Evolutionary conservation across 2,888 invertebrate species (phyloP).

Genomic region (Eurytoma californica): DNA sequence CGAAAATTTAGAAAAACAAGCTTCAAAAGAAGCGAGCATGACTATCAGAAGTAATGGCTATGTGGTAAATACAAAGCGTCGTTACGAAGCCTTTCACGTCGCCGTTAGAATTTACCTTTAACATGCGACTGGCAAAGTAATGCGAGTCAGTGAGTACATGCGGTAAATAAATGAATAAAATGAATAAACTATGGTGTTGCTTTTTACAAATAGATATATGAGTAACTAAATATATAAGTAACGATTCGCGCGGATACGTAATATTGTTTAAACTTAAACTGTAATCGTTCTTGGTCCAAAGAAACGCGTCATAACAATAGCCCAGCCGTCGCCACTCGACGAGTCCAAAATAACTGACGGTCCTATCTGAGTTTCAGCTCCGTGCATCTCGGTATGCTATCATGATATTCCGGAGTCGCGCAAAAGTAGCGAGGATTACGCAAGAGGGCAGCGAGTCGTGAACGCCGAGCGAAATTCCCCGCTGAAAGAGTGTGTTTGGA

Average conservation of each 20-base stretch:
- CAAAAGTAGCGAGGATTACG: background rate
- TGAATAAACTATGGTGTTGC: too few relatives aligned
- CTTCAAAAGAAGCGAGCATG: background rate
- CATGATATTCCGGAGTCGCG: background rate
- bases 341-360: too few relatives aligned
- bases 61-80: background rate
- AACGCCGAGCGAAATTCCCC: background rate
- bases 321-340: too few relatives aligned
- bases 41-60: background rate
- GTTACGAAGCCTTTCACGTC: background rate
- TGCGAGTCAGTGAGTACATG: background rate
- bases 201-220: too few relatives aligned
- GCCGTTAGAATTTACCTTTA: background rate
- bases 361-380: conserved; percentile 7
- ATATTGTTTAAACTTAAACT: too few relatives aligned
- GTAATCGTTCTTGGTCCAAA: too few relatives aligned
- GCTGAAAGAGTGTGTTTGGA: conserved; percentile 8
- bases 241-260: too few relatives aligned
- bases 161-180: too few relatives aligned
- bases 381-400: too few relatives aligned
- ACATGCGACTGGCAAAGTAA: background rate
- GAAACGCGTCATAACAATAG: too few relatives aligned
- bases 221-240: too few relatives aligned
- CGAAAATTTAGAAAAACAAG: background rate
- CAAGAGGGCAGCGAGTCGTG: background rate